Evolutionary conservation across 2,113 vertebrate genomes (phyloP), one percentile per base, ranked within the genome.

Genomic region (Cariama cristata): DNA sequence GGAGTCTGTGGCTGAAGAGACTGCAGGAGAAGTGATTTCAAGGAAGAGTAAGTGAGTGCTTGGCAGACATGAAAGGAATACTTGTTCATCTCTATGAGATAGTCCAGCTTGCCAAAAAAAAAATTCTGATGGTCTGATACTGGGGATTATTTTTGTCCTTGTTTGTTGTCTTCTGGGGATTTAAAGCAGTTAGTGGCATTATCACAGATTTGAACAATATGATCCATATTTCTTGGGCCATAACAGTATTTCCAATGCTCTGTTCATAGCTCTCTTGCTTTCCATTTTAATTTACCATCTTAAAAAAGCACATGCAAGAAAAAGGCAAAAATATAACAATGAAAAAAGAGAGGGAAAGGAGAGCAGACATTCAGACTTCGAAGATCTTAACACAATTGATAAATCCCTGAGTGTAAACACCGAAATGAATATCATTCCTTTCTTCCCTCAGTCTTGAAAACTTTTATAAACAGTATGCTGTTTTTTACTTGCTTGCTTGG

Each of bases 391-490:
- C 20, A 55, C 7, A 52, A 30, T 2, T 64, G 33, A 64, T 53
- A 72, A 72, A 93, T 15, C 17, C 28, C 11, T 55, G 52, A 64
- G 9, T 44, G 21, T 76, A 62, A 77, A 85, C 52, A 22, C 6
- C 1, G 1, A 68, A 90, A 73, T 33, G 0, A 63, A 10, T 68
- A 68, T 24, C 0, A 42, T 45, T 42, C 21, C 8, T 73, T 49
- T 79, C 33, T 62, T 79, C 15, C 33, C 3, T 10, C 30, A 23
- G 35, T 66, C 35, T 76, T 58, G 32, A 62, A 60, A 67, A 72
- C 0, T 0, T 72, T 64, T n/a, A 24, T 40, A 47, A 55, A 42
- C 11, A 62, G 17, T 32, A 35, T 62, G 53, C 14, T 1, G 1
- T 7, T 72, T 82, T 68, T 67, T 28, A 62, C 42, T 56, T 82